These are phyloP conservation scores for Caenorhabditis wallacei DNA, from an alignment of 2,888 invertebrate genomes.

Conservation along the genomic window DNA sequence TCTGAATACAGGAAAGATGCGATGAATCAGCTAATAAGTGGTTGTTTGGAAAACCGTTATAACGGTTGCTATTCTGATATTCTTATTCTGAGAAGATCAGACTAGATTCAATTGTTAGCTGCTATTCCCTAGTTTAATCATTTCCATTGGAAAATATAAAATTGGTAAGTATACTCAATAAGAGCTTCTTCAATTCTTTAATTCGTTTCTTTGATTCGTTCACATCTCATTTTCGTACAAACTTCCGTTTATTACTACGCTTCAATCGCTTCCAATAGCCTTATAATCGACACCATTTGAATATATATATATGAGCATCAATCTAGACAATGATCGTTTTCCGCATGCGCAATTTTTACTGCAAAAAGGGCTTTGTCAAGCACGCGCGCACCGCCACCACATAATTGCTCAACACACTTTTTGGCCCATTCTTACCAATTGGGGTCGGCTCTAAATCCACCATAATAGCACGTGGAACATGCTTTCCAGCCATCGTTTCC, in stretches of 20 bases:
- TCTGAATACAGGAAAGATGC: neutral
- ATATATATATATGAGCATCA: slow-evolving; percentile 42
- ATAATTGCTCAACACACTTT: slow-evolving; percentile 59
- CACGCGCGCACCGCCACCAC: slow-evolving; percentile 30
- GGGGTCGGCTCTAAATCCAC: slow-evolving; percentile 79
- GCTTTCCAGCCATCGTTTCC: slow-evolving; percentile 89
- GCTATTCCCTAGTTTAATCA: no score
- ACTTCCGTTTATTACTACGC: slow-evolving; percentile 31
- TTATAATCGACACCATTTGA: slow-evolving; percentile 58
- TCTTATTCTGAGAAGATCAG: neutral
- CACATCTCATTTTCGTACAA: slow-evolving; percentile 16
- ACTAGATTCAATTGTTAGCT: no score
- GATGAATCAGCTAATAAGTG: slow-evolving; percentile 15
- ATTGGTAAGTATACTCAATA: neutral
- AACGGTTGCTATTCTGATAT: neutral
- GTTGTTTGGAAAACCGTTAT: neutral
- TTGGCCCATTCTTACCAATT: slow-evolving; percentile 70
- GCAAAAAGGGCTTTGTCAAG: slow-evolving; percentile 38
- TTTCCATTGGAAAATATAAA: no score
- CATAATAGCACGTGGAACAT: slow-evolving; percentile 84
- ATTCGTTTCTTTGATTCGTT: neutral
- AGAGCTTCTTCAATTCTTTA: neutral
- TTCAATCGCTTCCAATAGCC: slow-evolving; percentile 42
- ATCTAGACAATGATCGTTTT: slow-evolving; percentile 63
- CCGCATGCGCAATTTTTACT: slow-evolving; percentile 58